Conservation (phyloP, 1,140 invertebrate genomes). For the Mylabris phalerata region DNA sequence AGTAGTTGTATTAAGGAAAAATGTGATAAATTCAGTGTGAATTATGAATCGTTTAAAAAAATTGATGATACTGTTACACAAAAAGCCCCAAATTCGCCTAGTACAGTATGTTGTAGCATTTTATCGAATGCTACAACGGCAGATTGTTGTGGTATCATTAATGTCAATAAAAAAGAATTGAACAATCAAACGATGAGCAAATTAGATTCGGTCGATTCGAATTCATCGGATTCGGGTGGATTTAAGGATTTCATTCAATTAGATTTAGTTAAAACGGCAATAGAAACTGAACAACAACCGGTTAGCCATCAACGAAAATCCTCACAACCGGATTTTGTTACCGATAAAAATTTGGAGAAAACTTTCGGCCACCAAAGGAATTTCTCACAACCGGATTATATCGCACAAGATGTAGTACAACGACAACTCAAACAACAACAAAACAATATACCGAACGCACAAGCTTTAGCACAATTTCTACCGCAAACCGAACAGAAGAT, state of each 20-base stretch:
- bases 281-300: constrained; percentile 12
- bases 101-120: constrained; percentile 41
- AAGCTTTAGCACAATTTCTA: constrained; percentile 37
- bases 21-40: constrained; percentile 31
- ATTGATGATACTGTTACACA: constrained; percentile 21
- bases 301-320: constrained; percentile 32
- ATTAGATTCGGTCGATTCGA: constrained; percentile 40
- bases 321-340: constrained; percentile 36
- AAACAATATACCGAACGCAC: constrained; percentile 30
- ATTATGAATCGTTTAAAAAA: constrained; percentile 22
- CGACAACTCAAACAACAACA: constrained; percentile 17
- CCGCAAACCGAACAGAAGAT: constrained; percentile 35
- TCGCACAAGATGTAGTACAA: constrained; percentile 17
- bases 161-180: constrained; percentile 35
- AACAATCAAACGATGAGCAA: constrained; percentile 32
- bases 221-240: constrained; percentile 40
- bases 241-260: constrained; percentile 41
- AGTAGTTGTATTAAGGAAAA: constrained; percentile 24
- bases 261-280: constrained; percentile 19
- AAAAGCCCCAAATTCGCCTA: constrained; percentile 38
- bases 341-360: constrained; percentile 24
- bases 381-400: constrained; percentile 32
- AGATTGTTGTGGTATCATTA: constrained; percentile 39
- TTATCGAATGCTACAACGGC: constrained; percentile 34
- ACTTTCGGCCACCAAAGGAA: constrained; percentile 32